Percentiles rank a stretch among this genome's conserved stretches.
Evolutionary conservation across 2,888 invertebrate genomes (phyloP).

Genomic region (Drosophila engyochracea): DNA sequence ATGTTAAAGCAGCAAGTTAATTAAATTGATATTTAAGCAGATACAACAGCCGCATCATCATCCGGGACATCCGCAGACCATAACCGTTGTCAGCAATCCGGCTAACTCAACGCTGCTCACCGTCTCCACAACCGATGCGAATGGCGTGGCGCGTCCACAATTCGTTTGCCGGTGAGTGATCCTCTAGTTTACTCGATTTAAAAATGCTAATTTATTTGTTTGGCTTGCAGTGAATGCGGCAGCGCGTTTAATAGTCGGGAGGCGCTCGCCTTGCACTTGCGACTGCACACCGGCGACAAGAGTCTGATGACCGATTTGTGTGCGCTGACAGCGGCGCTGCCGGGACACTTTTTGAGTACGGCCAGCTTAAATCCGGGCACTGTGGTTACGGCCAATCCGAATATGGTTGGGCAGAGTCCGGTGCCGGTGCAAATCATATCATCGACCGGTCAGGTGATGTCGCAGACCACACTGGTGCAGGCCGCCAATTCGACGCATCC

Average conservation of each 20-base stretch:
- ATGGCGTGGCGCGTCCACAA: slow-evolving; percentile 84
- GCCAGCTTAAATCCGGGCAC: slow-evolving; percentile 84
- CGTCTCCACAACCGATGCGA: slow-evolving; percentile 84
- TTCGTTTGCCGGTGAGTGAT: slow-evolving; percentile 84
- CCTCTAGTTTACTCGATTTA: not conserved
- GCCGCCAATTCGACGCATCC: slow-evolving; percentile 84
- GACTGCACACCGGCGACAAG: slow-evolving; percentile 92
- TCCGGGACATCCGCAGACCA: slow-evolving; percentile 85
- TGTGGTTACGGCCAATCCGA: slow-evolving; percentile 85
- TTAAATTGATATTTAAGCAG: slow-evolving; percentile 82
- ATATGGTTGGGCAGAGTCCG: slow-evolving; percentile 84
- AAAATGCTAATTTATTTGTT: not conserved
- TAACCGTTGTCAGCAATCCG: slow-evolving; percentile 85
- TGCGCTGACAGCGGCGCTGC: slow-evolving; percentile 91
- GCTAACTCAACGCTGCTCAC: slow-evolving; percentile 84
- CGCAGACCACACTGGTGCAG: slow-evolving; percentile 85
- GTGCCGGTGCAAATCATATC: slow-evolving; percentile 86
- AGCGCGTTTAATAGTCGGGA: slow-evolving; percentile 90
- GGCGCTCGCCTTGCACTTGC: slow-evolving; percentile 91
- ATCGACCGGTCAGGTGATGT: slow-evolving; percentile 85
- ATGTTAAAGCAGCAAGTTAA: slow-evolving; percentile 31
- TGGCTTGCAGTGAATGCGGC: slow-evolving; percentile 87
- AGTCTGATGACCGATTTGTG: slow-evolving; percentile 93
- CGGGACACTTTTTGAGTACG: slow-evolving; percentile 88
- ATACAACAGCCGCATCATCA: slow-evolving; percentile 85